Conservation (phyloP, 1,140 invertebrate species). For the Rhagoletis zephyria region DNA sequence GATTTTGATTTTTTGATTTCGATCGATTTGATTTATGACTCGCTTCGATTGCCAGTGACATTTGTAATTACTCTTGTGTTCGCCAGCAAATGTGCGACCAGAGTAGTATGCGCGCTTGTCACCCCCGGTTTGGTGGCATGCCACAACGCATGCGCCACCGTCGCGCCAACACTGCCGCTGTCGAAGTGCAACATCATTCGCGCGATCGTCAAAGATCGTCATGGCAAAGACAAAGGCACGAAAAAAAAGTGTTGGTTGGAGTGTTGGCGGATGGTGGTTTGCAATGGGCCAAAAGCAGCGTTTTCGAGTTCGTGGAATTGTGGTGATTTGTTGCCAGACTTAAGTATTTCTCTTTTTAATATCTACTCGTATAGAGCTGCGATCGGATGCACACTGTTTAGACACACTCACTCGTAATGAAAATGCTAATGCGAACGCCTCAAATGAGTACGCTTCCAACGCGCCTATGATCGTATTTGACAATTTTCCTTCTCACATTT, state of each 20-base stretch:
- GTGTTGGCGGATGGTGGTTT: neutral
- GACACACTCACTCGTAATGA: neutral
- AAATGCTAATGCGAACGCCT: neutral
- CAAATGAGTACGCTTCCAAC: neutral
- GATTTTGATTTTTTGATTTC: conserved; percentile 62
- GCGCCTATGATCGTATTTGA: neutral
- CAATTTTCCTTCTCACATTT: conserved; percentile 10
- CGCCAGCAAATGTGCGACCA: neutral
- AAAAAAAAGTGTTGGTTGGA: neutral
- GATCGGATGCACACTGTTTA: neutral
- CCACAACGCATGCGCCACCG: conserved; percentile 10
- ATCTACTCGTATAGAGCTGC: neutral
- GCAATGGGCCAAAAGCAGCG: conserved; percentile 11
- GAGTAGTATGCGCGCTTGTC: neutral
- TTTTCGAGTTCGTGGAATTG: conserved; percentile 33
- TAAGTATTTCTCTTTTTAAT: neutral
- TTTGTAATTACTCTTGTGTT: conserved; percentile 72
- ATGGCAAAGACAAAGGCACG: neutral
- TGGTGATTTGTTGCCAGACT: conserved; percentile 3
- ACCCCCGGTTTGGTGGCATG: conserved; percentile 19
- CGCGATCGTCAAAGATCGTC: conserved; percentile 19
- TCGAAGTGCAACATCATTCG: conserved; percentile 43
- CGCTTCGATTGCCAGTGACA: conserved; percentile 70
- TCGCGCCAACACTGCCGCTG: neutral
- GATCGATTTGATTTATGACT: conserved; percentile 72